Evolutionary conservation across 2,797 vertebrate genomes (phyloP), one percentile per base, ranked within the genome.

Genomic region (Crocidura indochinensis): DNA sequence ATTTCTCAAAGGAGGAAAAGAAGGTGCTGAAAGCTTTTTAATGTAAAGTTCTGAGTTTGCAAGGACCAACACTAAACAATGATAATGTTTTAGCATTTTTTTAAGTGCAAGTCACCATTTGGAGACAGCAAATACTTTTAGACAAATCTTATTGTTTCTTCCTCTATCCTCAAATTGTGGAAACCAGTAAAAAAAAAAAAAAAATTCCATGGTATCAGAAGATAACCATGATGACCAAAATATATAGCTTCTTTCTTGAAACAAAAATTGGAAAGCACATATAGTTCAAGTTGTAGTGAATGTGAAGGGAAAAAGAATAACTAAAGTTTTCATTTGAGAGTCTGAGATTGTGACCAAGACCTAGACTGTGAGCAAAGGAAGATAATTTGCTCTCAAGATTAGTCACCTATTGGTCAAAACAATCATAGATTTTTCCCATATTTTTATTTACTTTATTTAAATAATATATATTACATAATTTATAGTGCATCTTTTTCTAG

Each of bases 51-150:
- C 24, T 10, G 1, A 15, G 20, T 96, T 95, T 97, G 94, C 93
- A 94, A 89, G 88, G 44, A 87, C 51, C 47, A 12, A 86, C 14
- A 82, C 74, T 93, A 83, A 96, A 90, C 27, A 85, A 74, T 73
- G 27, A 90, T 94, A 87, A 90, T 27, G 67, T 73, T 20, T 94
- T 56, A 90, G 26, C 73, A 38, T 88, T 97, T 95, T 38, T 89
- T 67, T 92, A 96, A 97, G 94, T 73, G 17, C 22, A 96, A 94
- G 92, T 86, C 75, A 89, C 71, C 88, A 74, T 91, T 95, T 84
- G 84, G 49, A 95, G 38, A 86, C 9, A 81, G 38, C 29, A 77
- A 64, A 92, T 77, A 87, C 49, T 75, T 89, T 60, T 80, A 53
- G 80, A 14, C 86, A 97, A 95, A 78, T 67, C 60, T 60, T 53